Evolutionary conservation across 1,140 invertebrate genomes (phyloP), one percentile per base, ranked within the genome.

Genomic region (Drosophila ironensis): DNA sequence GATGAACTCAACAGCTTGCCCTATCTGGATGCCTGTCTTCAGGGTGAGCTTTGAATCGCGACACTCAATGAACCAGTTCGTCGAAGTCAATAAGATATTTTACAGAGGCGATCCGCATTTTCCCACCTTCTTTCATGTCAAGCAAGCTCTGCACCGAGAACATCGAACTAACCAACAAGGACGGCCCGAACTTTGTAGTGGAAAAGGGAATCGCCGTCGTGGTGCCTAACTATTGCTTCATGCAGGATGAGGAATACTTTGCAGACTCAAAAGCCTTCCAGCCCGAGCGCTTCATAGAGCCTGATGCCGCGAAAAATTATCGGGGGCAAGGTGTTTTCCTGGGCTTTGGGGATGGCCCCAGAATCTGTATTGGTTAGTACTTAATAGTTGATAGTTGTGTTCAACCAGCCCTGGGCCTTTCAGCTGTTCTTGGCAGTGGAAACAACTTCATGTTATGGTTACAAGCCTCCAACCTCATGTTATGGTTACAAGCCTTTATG

Each of bases 201-300:
- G 45, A 78, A 1, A 92, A 92, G 50, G 92, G 91, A 2, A 90
- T 92, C 1, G 91, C 89, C 2, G 59, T 94, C 0, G 89, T 91
- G 19, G 86, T 94, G 2, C 92, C 93, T 0, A 80, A 92, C 17
- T 84, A 90, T 40, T 91, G 91, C 0, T 56, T 93, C 1, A 93
- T 94, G 50, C 87, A 78, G 2, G 93, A 96, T 76, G 91, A 92
- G 6, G 80, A 93, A 14, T 91, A 93, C 69, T 97, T 93, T 59
- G 91, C 93, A 6, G 90, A 96, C 54, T 94, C 96, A 0, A 89
- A 93, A 1, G 82, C 84, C 7, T 97, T 93, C 78, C 92, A 94
- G 82, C 96, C 96, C 0, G 94, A 96, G 38, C 91, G 96, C 86
- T 89, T 89, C 2, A 14, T 75, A 25, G 72, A 76, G 5, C 47